A percentile compares a stretch with the other conserved stretches of the same genome.
These are phyloP conservation scores for Petrocephalus zakoni DNA, from an alignment of 2,113 vertebrate genomes.

Conservation along the genomic window DNA sequence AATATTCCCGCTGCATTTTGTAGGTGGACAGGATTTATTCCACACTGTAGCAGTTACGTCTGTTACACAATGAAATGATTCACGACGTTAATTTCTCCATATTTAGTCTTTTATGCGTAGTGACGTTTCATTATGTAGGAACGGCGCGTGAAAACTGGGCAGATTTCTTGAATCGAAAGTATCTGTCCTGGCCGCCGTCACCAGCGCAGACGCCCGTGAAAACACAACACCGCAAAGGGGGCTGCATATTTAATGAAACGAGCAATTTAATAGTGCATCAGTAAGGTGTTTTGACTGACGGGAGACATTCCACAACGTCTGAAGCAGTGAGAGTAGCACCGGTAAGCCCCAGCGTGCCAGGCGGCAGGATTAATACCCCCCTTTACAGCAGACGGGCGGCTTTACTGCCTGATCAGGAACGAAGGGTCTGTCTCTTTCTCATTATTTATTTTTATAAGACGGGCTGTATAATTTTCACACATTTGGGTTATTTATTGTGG, in stretches of 20 bases:
- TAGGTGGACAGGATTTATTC: constrained; percentile 5
- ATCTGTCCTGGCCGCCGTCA: background rate
- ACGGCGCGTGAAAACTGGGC: background rate
- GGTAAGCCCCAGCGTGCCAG: constrained; percentile 2
- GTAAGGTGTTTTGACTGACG: background rate
- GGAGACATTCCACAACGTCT: background rate
- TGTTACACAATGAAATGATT: constrained; percentile 20
- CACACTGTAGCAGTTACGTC: background rate
- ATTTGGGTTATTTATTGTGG: background rate
- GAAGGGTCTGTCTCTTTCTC: background rate
- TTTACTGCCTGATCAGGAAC: background rate
- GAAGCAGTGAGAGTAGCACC: constrained; percentile 6
- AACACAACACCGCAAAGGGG: background rate
- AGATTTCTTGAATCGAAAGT: background rate
- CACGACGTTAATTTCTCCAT: background rate
- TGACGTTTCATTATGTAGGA: background rate
- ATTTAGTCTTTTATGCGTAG: constrained; percentile 1
- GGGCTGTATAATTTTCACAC: background rate
- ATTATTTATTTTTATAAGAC: background rate
- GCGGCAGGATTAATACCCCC: constrained; percentile 16
- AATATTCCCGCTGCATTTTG: background rate
- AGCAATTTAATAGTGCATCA: background rate
- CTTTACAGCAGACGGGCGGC: constrained; percentile 20
- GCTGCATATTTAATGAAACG: background rate
- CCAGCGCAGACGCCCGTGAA: background rate